These are phyloP conservation scores for Diogma glabrata DNA, from an alignment of 2,888 invertebrate species.

Conservation along the genomic window DNA sequence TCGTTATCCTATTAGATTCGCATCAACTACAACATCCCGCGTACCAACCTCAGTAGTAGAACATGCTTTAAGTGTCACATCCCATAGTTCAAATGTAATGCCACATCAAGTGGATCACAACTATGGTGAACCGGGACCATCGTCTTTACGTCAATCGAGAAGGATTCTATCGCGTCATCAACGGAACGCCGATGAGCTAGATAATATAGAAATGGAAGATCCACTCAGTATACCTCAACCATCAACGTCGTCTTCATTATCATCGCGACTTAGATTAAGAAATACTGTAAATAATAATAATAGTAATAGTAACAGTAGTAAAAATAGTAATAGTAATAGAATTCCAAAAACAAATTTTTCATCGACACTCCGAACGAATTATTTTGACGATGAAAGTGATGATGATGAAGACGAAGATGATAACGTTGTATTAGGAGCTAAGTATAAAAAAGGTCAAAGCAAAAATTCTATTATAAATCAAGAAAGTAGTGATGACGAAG, in stretches of 20 bases:
- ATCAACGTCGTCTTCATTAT: conserved; percentile 4
- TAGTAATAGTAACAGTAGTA: conserved; percentile 11
- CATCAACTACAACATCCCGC: too few relatives aligned
- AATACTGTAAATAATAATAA: conserved; percentile 20
- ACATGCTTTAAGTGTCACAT: too few relatives aligned
- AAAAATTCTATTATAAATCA: too few relatives aligned
- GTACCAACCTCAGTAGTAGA: not conserved
- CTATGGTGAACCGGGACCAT: conserved; percentile 31
- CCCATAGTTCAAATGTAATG: too few relatives aligned
- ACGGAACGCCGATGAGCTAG: conserved; percentile 33
- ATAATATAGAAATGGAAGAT: conserved; percentile 21
- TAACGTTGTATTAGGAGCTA: too few relatives aligned
- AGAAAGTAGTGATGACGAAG: conserved; percentile 21
- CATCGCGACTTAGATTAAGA: conserved; percentile 25
- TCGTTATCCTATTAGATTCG: too few relatives aligned
- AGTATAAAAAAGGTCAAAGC: too few relatives aligned
- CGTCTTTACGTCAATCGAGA: conserved; percentile 25
- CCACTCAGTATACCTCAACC: not conserved
- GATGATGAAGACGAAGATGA: conserved; percentile 1
- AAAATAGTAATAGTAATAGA: conserved; percentile 12
- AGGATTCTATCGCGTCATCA: conserved; percentile 34
- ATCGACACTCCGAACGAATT: too few relatives aligned
- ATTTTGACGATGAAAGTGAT: not conserved
- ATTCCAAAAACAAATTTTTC: too few relatives aligned
- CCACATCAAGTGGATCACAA: conserved; percentile 31